These are phyloP conservation scores for Entomyzon cyanotis DNA, from an alignment of 2,113 vertebrate species.

Conservation along the genomic window DNA sequence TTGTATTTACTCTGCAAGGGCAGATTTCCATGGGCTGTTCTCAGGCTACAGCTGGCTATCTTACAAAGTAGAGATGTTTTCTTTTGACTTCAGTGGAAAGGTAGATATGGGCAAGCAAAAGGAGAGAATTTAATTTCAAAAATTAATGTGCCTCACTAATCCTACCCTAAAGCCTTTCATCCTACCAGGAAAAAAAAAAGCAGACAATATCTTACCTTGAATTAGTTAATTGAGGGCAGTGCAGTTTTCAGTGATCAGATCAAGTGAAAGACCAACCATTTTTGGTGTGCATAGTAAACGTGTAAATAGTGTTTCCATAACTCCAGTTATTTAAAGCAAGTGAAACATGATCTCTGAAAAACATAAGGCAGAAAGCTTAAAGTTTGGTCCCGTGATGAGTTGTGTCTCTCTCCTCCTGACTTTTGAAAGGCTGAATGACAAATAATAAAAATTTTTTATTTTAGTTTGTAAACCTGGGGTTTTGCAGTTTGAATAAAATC, in stretches of 20 bases:
- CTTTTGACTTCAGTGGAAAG: background rate
- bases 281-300: background rate
- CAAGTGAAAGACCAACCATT: background rate
- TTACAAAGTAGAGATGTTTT: background rate
- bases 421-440: background rate
- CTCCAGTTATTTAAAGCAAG: background rate
- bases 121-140: background rate
- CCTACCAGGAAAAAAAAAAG: background rate
- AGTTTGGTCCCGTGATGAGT: background rate
- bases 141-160: constrained; percentile 6
- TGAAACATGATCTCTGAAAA: background rate
- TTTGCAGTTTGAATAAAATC: background rate
- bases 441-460: background rate
- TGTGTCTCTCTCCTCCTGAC: background rate
- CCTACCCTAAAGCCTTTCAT: constrained; percentile 21
- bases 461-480: background rate
- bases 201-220: background rate
- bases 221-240: constrained; percentile 21
- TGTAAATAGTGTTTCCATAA: background rate
- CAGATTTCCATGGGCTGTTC: background rate
- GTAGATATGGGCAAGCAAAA: background rate
- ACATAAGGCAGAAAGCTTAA: background rate
- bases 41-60: background rate
- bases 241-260: background rate
- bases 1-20: background rate